Percentiles rank a stretch among this genome's conserved stretches.
Conservation (phyloP, 2,888 invertebrate species). For the Tetropium fuscum region DNA sequence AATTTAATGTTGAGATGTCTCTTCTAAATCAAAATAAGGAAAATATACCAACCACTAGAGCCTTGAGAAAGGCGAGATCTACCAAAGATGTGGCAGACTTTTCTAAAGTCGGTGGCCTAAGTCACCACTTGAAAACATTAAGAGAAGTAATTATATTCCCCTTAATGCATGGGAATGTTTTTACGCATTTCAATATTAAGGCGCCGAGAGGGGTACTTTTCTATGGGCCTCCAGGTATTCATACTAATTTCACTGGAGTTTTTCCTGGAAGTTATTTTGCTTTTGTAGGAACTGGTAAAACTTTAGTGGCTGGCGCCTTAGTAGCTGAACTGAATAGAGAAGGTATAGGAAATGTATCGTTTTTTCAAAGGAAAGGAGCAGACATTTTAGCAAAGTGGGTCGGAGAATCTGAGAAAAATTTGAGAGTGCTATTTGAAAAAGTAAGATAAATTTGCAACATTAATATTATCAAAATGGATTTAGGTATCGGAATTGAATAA, state of each 20-base stretch:
- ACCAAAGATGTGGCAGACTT: constrained; percentile 54
- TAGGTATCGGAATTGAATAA: background rate
- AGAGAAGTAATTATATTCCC: constrained; percentile 61
- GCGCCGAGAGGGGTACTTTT: constrained; percentile 62
- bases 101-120: constrained; percentile 60
- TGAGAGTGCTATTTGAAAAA: constrained; percentile 59
- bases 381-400: constrained; percentile 64
- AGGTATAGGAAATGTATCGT: constrained; percentile 59
- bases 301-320: constrained; percentile 62
- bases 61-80: constrained; percentile 31
- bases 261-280: background rate
- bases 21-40: constrained; percentile 44
- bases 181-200: constrained; percentile 61
- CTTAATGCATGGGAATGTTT: constrained; percentile 59
- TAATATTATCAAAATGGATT: background rate
- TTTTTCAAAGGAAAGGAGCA: constrained; percentile 62
- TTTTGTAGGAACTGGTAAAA: constrained; percentile 61
- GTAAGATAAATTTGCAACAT: constrained; percentile 40
- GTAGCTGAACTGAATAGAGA: constrained; percentile 60
- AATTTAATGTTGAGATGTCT: constrained; percentile 40
- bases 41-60: constrained; percentile 17
- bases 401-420: constrained; percentile 63
- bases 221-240: constrained; percentile 62
- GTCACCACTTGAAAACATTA: constrained; percentile 57
- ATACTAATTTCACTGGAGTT: too few species aligned